These are phyloP conservation scores for Anguilla rostrata DNA, from an alignment of 2,113 vertebrate genomes.

Conservation along the genomic window DNA sequence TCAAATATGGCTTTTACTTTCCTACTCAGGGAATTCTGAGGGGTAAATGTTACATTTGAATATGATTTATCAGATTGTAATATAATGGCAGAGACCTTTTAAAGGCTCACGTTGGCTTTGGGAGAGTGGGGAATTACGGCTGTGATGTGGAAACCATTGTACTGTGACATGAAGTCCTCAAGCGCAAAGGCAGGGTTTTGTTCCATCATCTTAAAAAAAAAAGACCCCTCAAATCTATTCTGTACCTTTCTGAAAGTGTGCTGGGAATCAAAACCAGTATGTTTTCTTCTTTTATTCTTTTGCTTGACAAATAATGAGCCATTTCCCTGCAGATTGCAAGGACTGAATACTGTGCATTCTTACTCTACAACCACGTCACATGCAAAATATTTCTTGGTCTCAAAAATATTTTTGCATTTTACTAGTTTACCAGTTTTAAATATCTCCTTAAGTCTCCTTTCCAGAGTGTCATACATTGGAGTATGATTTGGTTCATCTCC, in stretches of 20 bases:
- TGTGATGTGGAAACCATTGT: background rate
- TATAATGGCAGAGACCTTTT: constrained; percentile 43
- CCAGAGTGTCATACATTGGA: too few relatives aligned
- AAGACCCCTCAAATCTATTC: background rate
- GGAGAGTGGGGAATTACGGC: constrained; percentile 5
- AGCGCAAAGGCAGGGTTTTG: background rate
- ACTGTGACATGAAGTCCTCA: background rate
- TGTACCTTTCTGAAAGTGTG: background rate
- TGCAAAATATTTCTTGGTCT: background rate
- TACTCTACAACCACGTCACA: background rate
- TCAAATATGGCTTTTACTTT: constrained; percentile 34
- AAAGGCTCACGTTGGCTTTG: constrained; percentile 24
- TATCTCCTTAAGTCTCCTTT: too few relatives aligned
- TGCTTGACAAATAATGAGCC: background rate
- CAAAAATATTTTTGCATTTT: too few relatives aligned
- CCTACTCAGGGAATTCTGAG: constrained; percentile 12
- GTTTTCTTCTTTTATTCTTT: background rate
- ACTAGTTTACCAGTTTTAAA: too few relatives aligned
- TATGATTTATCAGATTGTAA: constrained; percentile 42
- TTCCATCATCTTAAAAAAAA: background rate
- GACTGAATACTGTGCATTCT: background rate
- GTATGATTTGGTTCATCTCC: too few relatives aligned
- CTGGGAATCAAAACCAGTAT: background rate
- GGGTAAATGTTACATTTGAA: constrained; percentile 34
- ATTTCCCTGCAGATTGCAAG: background rate